A percentile compares a stretch with the other conserved stretches of the same genome.
These are phyloP conservation scores for Habroteleia sp. DNA, from an alignment of 2,888 invertebrate genomes.

Conservation along the genomic window DNA sequence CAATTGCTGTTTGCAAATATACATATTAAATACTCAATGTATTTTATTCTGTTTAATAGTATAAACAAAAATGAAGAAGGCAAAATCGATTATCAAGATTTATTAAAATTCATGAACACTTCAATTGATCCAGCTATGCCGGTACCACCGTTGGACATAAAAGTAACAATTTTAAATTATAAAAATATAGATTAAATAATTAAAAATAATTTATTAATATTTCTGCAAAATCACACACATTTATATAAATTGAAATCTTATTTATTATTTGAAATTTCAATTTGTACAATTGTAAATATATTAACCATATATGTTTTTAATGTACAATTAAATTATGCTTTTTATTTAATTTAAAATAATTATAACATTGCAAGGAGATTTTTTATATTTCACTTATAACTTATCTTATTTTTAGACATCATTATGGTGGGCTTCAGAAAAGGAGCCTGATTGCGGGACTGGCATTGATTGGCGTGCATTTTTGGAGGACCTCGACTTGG, in stretches of 20 bases:
- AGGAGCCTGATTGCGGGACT: constrained; percentile 78
- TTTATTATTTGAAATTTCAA: no score
- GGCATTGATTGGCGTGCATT: constrained; percentile 82
- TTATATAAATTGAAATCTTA: no score
- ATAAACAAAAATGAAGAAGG: constrained; percentile 85
- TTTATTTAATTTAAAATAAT: no score
- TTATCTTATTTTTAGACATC: constrained; percentile 80
- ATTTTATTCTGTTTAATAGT: no score
- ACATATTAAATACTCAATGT: no score
- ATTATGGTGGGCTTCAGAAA: constrained; percentile 81
- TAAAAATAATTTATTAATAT: constrained; percentile 2
- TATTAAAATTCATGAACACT: constrained; percentile 88
- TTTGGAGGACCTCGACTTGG: constrained; percentile 81
- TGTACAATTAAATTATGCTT: no score
- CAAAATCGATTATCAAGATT: constrained; percentile 86
- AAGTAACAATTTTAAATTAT: constrained; percentile 78
- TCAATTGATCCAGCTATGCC: constrained; percentile 83
- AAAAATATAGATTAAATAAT: no score
- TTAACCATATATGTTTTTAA: no score
- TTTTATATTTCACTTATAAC: no score
- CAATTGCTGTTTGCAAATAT: no score
- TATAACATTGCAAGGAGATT: neutral
- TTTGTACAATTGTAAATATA: no score
- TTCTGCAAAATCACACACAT: constrained; percentile 1
- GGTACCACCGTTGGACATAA: constrained; percentile 82